Conservation (phyloP, 2,888 invertebrate genomes). For the Ornithoptera alexandrae region DNA sequence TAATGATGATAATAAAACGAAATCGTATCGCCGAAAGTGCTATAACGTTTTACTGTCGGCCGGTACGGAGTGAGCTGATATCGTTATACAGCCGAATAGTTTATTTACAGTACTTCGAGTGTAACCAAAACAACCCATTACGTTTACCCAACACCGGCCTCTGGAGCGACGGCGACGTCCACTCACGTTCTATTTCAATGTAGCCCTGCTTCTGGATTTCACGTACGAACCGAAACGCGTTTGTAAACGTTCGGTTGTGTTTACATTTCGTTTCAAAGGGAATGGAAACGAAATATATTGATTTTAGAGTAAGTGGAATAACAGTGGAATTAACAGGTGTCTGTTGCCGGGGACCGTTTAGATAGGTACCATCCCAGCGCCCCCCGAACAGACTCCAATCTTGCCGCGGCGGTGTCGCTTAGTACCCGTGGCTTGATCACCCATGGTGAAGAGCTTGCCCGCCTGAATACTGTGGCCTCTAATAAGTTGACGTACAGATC, state of each 20-base stretch:
- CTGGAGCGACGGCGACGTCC: constrained; percentile 7
- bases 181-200: constrained; percentile 12
- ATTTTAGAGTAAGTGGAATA: too few relatives aligned
- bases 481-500: too few relatives aligned
- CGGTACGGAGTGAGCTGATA: constrained; percentile 11
- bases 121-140: constrained; percentile 12
- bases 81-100: constrained; percentile 10
- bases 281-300: too few relatives aligned
- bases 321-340: too few relatives aligned
- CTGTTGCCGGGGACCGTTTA: too few relatives aligned
- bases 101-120: constrained; percentile 15
- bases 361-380: too few relatives aligned
- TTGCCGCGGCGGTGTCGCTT: too few relatives aligned
- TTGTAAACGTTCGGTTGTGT: constrained; percentile 1
- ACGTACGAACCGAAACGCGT: constrained; percentile 12
- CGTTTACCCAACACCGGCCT: background rate
- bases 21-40: constrained; percentile 10
- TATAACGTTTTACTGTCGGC: constrained; percentile 24
- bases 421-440: too few relatives aligned
- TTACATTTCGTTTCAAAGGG: background rate
- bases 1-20: constrained; percentile 45
- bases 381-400: too few relatives aligned
- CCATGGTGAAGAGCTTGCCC: too few relatives aligned
- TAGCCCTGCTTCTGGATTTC: constrained; percentile 4
- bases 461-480: too few relatives aligned